Percentiles rank a stretch among this genome's conserved stretches.
phyloP scores from a whole-genome alignment of 2,797 vertebrate species.

The Coccyzus lansbergi region DNA sequence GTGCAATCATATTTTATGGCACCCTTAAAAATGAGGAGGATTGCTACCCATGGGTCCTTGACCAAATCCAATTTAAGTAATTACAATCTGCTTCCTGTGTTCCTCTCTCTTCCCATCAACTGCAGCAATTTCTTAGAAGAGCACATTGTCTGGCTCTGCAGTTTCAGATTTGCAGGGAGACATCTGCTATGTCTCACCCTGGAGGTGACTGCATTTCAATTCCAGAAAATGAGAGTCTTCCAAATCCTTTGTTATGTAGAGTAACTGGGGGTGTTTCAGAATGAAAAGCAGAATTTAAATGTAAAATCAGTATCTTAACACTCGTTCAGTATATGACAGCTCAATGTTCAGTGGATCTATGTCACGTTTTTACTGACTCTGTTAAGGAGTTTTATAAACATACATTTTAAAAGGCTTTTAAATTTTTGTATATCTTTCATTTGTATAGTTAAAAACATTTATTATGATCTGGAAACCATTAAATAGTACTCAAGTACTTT shows the following conservation, averaged over 20 bases:
- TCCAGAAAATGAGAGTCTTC: neutral
- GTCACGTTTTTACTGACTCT: neutral
- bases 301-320: neutral
- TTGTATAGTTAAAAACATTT: constrained; percentile 17
- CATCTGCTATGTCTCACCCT: neutral
- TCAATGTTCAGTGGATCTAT: neutral
- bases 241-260: neutral
- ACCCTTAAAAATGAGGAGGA: neutral
- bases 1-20: neutral
- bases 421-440: neutral
- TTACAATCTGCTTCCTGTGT: constrained; percentile 16
- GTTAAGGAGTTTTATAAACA: constrained; percentile 21
- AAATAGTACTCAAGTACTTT: constrained; percentile 7
- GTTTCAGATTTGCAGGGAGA: neutral
- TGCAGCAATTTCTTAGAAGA: neutral
- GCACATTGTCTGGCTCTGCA: neutral
- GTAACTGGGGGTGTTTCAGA: neutral
- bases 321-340: neutral
- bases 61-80: constrained; percentile 13
- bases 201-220: neutral
- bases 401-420: neutral
- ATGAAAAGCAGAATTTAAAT: neutral
- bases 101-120: neutral
- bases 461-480: neutral
- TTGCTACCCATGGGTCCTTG: neutral